These are phyloP conservation scores for Pantelozetes paolii DNA, from an alignment of 2,888 invertebrate species.

Conservation along the genomic window DNA sequence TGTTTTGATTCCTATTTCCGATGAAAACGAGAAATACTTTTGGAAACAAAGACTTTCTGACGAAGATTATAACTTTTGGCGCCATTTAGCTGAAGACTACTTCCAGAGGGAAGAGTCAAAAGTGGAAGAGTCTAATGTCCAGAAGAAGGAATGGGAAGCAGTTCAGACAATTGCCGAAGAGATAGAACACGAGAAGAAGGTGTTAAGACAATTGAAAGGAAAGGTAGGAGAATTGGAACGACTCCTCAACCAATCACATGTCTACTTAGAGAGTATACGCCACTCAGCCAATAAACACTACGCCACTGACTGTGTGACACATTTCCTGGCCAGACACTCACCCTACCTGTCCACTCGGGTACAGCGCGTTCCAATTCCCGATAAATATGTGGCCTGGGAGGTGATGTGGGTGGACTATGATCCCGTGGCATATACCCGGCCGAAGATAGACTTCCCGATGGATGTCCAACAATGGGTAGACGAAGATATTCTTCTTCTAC, in stretches of 20 bases:
- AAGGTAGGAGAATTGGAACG: conserved; percentile 52
- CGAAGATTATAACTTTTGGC: conserved; percentile 49
- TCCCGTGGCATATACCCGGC: conserved; percentile 51
- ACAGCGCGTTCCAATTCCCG: conserved; percentile 53
- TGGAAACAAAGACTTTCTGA: conserved; percentile 39
- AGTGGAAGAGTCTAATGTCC: conserved; percentile 43
- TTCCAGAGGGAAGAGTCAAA: conserved; percentile 40
- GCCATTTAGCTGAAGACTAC: conserved; percentile 47
- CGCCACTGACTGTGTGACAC: conserved; percentile 46
- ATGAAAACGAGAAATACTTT: conserved; percentile 1
- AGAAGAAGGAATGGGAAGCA: conserved; percentile 43
- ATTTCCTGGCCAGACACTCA: conserved; percentile 52
- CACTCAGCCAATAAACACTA: conserved; percentile 42
- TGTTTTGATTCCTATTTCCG: neutral
- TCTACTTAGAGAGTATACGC: conserved; percentile 48
- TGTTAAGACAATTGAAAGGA: conserved; percentile 50
- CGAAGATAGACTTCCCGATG: conserved; percentile 49
- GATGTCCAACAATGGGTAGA: conserved; percentile 51
- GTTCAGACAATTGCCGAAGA: conserved; percentile 47
- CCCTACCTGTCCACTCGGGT: conserved; percentile 53
- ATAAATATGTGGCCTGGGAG: conserved; percentile 54
- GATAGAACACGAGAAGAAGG: conserved; percentile 50
- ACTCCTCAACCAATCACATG: conserved; percentile 48
- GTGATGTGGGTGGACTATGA: conserved; percentile 52
- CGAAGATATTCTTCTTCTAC: conserved; percentile 50